Conservation (phyloP, 1,140 invertebrate species). For the Myzus persicae region DNA sequence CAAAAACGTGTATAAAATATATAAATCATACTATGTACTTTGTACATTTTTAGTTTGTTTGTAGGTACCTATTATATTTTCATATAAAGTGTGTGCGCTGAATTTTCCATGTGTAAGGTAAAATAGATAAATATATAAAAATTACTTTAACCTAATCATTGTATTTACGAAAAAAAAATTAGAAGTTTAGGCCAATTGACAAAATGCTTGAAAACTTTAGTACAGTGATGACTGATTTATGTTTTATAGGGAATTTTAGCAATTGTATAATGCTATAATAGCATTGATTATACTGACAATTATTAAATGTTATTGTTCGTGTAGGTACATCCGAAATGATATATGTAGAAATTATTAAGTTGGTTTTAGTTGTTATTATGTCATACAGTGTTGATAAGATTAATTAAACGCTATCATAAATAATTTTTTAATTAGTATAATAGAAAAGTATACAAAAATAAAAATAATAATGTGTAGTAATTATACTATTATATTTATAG, state of each 20-base stretch:
- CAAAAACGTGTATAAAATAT: background rate
- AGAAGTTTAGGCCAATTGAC: background rate
- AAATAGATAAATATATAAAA: background rate
- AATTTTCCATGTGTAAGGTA: background rate
- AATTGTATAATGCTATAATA: background rate
- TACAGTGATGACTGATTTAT: background rate
- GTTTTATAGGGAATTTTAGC: background rate
- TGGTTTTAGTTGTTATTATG: background rate
- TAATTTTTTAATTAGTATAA: background rate
- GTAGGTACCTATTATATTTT: background rate
- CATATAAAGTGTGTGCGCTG: no score
- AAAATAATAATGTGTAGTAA: no score
- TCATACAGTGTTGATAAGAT: background rate
- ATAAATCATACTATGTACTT: background rate
- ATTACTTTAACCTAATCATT: background rate
- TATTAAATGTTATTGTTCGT: background rate
- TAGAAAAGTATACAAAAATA: no score
- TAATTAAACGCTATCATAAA: background rate
- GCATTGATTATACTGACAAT: no score
- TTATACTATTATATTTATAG: background rate
- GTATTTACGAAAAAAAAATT: background rate
- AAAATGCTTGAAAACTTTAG: background rate
- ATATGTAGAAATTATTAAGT: background rate
- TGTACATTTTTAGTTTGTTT: background rate
- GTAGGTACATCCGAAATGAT: background rate